Conservation (phyloP, 2,797 vertebrate genomes). For the Natrix natrix region DNA sequence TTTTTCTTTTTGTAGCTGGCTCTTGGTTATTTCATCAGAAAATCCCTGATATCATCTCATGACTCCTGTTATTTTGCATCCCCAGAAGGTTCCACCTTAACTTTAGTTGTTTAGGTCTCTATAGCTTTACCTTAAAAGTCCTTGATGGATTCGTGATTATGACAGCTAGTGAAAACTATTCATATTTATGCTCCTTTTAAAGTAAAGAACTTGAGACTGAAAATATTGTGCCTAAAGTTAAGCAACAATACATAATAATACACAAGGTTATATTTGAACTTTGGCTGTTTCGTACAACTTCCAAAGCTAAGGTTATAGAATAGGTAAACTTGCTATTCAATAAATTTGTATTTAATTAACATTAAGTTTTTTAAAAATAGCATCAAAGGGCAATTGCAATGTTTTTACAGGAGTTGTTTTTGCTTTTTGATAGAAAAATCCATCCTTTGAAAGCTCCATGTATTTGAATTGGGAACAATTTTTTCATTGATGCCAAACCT, state of each 20-base stretch:
- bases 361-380: background rate
- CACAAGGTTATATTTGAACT: background rate
- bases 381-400: background rate
- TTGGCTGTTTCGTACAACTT: background rate
- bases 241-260: background rate
- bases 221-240: background rate
- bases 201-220: constrained; percentile 18
- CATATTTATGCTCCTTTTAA: constrained; percentile 18
- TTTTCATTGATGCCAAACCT: background rate
- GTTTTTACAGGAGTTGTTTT: background rate
- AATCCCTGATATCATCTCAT: background rate
- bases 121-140: background rate
- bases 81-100: background rate
- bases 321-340: too few species aligned
- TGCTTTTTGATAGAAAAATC: background rate
- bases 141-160: background rate
- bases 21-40: background rate
- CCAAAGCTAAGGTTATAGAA: background rate
- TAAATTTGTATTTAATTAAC: background rate
- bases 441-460: background rate
- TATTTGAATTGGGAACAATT: background rate
- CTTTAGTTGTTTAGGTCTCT: background rate
- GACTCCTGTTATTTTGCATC: background rate
- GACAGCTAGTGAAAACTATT: background rate
- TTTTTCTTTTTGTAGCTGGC: background rate